These are phyloP conservation scores for Halesus radiatus DNA, from an alignment of 1,140 invertebrate genomes.

Conservation along the genomic window DNA sequence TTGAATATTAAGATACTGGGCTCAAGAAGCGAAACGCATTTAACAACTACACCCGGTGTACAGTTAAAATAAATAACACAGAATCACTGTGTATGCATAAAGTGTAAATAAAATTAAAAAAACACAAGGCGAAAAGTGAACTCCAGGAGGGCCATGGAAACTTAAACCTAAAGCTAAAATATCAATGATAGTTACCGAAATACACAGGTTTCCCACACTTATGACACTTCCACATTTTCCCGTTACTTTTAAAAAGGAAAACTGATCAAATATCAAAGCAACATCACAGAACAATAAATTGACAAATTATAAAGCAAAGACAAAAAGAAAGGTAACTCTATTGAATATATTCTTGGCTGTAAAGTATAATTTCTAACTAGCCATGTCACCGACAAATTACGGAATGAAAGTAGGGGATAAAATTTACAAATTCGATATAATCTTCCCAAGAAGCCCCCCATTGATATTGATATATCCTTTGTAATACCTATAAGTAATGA, in stretches of 20 bases:
- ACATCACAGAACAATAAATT: slow-evolving; percentile 46
- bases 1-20: not conserved
- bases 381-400: too few species aligned
- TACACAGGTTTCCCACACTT: slow-evolving; percentile 90
- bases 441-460: too few species aligned
- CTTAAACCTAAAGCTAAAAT: slow-evolving; percentile 1
- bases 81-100: slow-evolving; percentile 11
- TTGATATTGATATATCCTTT: too few species aligned
- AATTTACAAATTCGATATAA: too few species aligned
- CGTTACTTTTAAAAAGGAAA: slow-evolving; percentile 33
- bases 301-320: slow-evolving; percentile 39
- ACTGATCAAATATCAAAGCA: slow-evolving; percentile 31
- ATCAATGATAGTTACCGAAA: slow-evolving; percentile 76
- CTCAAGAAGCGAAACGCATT: not conserved
- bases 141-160: not conserved
- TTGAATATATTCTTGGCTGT: too few species aligned
- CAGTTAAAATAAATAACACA: slow-evolving; percentile 22
- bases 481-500: too few species aligned
- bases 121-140: slow-evolving; percentile 9
- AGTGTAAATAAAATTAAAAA: slow-evolving; percentile 37
- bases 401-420: too few species aligned
- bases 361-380: too few species aligned
- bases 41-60: not conserved
- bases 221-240: slow-evolving; percentile 87
- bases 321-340: not conserved